Percentiles rank a stretch among this genome's conserved stretches.
phyloP scores from a whole-genome alignment of 1,140 invertebrate genomes.

The Bombus huntii region DNA sequence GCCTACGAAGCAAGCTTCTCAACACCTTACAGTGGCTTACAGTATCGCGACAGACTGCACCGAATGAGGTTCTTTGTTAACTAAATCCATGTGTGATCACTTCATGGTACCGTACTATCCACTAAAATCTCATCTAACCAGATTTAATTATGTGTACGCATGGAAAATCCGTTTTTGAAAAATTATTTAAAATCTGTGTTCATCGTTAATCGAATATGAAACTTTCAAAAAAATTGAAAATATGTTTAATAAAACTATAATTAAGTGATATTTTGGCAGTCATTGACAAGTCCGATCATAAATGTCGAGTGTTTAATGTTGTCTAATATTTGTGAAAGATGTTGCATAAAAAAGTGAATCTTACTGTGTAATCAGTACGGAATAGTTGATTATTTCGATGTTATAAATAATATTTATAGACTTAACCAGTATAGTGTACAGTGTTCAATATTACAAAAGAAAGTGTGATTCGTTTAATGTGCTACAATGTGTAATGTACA shows the following conservation, averaged over 20 bases:
- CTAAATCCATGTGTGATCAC: conserved; percentile 19
- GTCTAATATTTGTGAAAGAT: neutral
- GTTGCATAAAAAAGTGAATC: neutral
- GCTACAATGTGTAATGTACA: neutral
- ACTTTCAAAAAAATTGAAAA: neutral
- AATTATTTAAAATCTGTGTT: neutral
- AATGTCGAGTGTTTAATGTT: neutral
- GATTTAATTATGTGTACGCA: neutral
- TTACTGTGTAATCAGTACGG: neutral
- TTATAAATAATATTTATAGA: neutral
- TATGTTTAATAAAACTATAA: neutral
- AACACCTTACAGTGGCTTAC: conserved; percentile 63
- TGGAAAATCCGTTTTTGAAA: too few species aligned
- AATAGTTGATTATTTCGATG: neutral
- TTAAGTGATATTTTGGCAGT: too few species aligned
- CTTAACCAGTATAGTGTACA: neutral
- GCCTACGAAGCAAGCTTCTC: conserved; percentile 54
- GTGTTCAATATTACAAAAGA: conserved; percentile 11
- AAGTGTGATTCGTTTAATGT: neutral
- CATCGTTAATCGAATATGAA: neutral
- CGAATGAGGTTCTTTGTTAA: conserved; percentile 55
- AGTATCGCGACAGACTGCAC: conserved; percentile 61
- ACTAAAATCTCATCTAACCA: neutral
- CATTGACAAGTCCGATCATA: too few species aligned
- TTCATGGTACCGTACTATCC: neutral